A percentile compares a stretch with the other conserved stretches of the same genome.
These are phyloP conservation scores for Tethya wilhelma DNA, from an alignment of 37 sponge, comb jelly and placozoan genomes.

Conservation along the genomic window DNA sequence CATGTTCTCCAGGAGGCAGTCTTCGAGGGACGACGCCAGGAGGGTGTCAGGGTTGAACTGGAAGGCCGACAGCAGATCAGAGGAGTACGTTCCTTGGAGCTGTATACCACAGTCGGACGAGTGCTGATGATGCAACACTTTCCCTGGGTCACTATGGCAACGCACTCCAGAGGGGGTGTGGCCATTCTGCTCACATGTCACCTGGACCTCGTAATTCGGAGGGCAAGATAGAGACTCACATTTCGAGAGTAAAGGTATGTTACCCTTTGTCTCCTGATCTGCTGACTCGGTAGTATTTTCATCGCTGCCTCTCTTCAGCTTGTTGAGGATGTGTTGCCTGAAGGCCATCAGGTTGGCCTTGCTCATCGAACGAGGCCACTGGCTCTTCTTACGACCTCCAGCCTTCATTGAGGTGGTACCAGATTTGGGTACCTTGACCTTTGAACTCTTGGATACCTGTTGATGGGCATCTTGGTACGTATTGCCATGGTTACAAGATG, in stretches of 20 bases:
- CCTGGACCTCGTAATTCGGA: conserved; percentile 7
- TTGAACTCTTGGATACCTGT: conserved; percentile 6
- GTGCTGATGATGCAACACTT: neutral
- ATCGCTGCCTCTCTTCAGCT: conserved; percentile 62
- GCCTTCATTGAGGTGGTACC: neutral
- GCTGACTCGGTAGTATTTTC: conserved; percentile 9
- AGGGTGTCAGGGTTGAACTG: conserved; percentile 60
- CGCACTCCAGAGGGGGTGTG: neutral
- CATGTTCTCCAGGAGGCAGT: conserved; percentile 1
- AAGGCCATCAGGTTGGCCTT: conserved; percentile 69
- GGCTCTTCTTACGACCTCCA: conserved; percentile 11
- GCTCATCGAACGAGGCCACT: conserved; percentile 73
- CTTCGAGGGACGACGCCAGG: conserved; percentile 22
- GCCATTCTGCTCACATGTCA: conserved; percentile 16
- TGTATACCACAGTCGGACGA: conserved; percentile 3
- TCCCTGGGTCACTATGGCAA: conserved; percentile 21
- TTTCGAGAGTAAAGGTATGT: neutral
- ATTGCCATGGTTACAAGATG: too few relatives aligned
- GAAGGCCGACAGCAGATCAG: neutral
- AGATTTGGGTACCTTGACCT: too few relatives aligned
- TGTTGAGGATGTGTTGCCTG: conserved; percentile 63
- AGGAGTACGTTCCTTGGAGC: neutral
- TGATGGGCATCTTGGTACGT: too few relatives aligned
- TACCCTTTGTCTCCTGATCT: neutral
- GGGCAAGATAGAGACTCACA: neutral